Conservation (phyloP, 2,888 invertebrate genomes). For the Himalopsyche japonica region DNA sequence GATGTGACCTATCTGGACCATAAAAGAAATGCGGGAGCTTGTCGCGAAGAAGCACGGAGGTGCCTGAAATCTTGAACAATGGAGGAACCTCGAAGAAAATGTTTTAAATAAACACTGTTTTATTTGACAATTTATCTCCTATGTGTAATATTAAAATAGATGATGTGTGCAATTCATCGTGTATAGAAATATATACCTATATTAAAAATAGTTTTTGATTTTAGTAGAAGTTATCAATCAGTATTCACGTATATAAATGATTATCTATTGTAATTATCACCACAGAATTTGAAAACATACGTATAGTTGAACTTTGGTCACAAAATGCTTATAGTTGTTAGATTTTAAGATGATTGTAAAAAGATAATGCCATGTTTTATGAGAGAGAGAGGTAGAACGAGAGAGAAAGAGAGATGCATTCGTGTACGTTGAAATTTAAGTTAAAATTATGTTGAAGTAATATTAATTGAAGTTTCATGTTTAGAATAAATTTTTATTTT, state of each 20-base stretch:
- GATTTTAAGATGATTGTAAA: conserved; percentile 24
- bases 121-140: conserved; percentile 24
- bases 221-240: conserved; percentile 34
- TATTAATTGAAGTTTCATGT: conserved; percentile 7
- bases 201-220: conserved; percentile 27
- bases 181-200: conserved; percentile 26
- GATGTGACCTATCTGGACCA: conserved; percentile 18
- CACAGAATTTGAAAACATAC: conserved; percentile 19
- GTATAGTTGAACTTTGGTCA: conserved; percentile 18
- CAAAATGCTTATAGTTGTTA: conserved; percentile 31
- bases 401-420: not conserved
- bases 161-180: conserved; percentile 40
- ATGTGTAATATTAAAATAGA: conserved; percentile 34
- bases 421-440: not conserved
- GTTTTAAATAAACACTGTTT: not conserved
- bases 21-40: conserved; percentile 1
- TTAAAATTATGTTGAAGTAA: conserved; percentile 2
- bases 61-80: not conserved
- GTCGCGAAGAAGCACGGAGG: not conserved
- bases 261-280: conserved; percentile 23
- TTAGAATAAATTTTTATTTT: conserved; percentile 16
- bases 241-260: conserved; percentile 31
- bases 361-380: conserved; percentile 16
- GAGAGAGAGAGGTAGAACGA: not conserved
- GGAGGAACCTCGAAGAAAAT: not conserved